Percentiles rank a stretch among this genome's conserved stretches.
Conservation (phyloP, 2,888 invertebrate genomes). For the Aphodius granarius region DNA sequence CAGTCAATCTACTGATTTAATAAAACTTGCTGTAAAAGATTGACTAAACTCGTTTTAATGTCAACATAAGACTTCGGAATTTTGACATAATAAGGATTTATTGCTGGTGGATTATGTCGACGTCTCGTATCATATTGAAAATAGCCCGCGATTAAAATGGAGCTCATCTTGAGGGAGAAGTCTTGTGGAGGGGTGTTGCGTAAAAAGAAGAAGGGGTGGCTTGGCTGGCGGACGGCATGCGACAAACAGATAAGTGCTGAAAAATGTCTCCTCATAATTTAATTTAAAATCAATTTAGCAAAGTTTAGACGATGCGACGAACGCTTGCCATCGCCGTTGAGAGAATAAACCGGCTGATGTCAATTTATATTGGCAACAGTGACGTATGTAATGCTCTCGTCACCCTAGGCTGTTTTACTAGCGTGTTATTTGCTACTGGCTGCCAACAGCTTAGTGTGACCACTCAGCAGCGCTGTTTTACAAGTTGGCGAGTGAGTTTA, state of each 20-base stretch:
- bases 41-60: neutral
- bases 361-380: neutral
- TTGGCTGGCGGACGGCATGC: constrained; percentile 35
- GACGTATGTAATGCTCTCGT: constrained; percentile 17
- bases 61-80: neutral
- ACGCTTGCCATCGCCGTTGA: neutral
- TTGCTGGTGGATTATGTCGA: neutral
- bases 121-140: neutral
- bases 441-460: no score
- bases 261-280: constrained; percentile 51
- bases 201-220: neutral
- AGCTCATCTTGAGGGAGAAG: neutral
- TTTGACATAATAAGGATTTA: neutral
- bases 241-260: constrained; percentile 49
- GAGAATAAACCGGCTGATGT: neutral
- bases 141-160: neutral
- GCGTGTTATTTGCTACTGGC: no score
- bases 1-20: neutral
- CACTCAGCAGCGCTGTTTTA: no score
- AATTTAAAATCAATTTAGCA: constrained; percentile 50
- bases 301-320: constrained; percentile 37
- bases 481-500: no score
- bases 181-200: neutral
- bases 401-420: no score
- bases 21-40: neutral